These are phyloP conservation scores for Cecropterus lyciades DNA, from an alignment of 1,140 invertebrate genomes.

Conservation along the genomic window DNA sequence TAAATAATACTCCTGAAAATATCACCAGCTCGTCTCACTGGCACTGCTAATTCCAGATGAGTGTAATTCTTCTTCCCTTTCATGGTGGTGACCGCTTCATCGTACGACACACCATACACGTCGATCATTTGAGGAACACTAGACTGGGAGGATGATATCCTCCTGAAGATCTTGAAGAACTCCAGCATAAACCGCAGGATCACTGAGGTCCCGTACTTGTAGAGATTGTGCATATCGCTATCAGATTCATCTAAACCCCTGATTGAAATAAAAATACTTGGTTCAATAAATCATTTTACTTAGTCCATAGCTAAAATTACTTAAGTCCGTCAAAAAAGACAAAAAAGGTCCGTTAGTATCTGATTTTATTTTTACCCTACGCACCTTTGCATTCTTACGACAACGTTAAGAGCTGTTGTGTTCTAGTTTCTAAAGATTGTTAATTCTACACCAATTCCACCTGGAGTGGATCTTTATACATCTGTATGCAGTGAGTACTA, in stretches of 20 bases:
- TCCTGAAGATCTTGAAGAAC: constrained; percentile 29
- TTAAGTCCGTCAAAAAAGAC: too few relatives aligned
- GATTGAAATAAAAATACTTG: not conserved
- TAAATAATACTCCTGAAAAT: constrained; percentile 23
- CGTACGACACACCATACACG: constrained; percentile 6
- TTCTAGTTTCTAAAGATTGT: too few relatives aligned
- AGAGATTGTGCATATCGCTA: not conserved
- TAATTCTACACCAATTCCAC: too few relatives aligned
- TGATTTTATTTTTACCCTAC: too few relatives aligned
- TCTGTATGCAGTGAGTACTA: too few relatives aligned
- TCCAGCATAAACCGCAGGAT: constrained; percentile 23
- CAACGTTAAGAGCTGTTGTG: too few relatives aligned
- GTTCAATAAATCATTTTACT: too few relatives aligned
- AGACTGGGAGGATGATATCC: constrained; percentile 7
- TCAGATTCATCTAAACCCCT: constrained; percentile 18
- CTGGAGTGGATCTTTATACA: too few relatives aligned
- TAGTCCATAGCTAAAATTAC: too few relatives aligned
- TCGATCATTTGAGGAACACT: constrained; percentile 6
- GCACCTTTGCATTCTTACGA: too few relatives aligned
- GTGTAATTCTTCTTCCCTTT: constrained; percentile 5
- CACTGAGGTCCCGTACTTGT: constrained; percentile 24
- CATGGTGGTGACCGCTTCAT: constrained; percentile 5
- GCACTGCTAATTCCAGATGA: not conserved
- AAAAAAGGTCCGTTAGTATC: too few relatives aligned
- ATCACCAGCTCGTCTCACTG: constrained; percentile 9